Conservation (phyloP, 2,797 vertebrate species). For the Rhynchotus rufescens region DNA sequence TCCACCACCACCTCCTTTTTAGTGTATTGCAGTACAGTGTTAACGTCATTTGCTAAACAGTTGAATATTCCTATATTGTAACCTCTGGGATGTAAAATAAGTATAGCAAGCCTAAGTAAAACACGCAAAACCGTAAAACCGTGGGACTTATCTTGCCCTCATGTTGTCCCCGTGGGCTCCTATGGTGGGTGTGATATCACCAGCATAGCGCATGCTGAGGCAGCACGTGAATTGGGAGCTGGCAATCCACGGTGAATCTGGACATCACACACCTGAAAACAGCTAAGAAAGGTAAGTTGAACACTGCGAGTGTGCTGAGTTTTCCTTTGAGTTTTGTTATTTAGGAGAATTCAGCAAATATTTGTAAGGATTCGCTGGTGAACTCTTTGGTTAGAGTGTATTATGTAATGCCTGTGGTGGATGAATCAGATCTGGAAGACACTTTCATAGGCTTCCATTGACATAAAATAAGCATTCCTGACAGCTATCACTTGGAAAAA, state of each 20-base stretch:
- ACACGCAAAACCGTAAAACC: constrained; percentile 17
- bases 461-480: constrained; percentile 1
- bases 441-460: not conserved
- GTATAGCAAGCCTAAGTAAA: constrained; percentile 41
- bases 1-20: constrained; percentile 70
- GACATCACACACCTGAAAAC: constrained; percentile 76
- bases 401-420: constrained; percentile 25
- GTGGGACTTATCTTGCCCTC: constrained; percentile 52
- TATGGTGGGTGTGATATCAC: constrained; percentile 68
- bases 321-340: constrained; percentile 38
- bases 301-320: constrained; percentile 46
- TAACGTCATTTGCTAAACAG: constrained; percentile 49
- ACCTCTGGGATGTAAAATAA: constrained; percentile 34
- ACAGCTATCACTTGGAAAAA: not conserved
- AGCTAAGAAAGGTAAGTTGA: constrained; percentile 61
- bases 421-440: constrained; percentile 24
- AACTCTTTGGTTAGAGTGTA: constrained; percentile 21
- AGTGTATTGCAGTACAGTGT: constrained; percentile 52
- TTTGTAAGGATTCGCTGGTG: constrained; percentile 36
- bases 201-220: constrained; percentile 63
- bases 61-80: constrained; percentile 51
- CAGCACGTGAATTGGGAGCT: constrained; percentile 69
- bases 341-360: constrained; percentile 53
- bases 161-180: constrained; percentile 40
- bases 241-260: constrained; percentile 72